These are phyloP conservation scores for Synanthedon andrenaeformis DNA, from an alignment of 2,888 invertebrate genomes.

Conservation along the genomic window DNA sequence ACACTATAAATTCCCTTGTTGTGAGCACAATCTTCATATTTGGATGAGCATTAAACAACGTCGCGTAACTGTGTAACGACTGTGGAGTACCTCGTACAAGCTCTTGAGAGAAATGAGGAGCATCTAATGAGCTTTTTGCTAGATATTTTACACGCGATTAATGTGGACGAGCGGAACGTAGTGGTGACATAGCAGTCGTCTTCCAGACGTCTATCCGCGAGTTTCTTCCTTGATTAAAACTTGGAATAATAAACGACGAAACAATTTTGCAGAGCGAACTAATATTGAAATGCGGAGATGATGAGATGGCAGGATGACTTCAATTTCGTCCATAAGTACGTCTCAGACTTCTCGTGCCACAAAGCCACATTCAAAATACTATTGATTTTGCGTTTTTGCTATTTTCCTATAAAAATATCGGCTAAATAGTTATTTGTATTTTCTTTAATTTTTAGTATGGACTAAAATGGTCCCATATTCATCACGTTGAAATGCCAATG, in stretches of 20 bases:
- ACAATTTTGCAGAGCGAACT: slow-evolving; percentile 51
- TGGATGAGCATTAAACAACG: slow-evolving; percentile 7
- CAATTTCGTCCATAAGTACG: not conserved
- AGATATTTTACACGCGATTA: slow-evolving; percentile 45
- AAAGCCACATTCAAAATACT: not conserved
- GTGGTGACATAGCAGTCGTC: slow-evolving; percentile 24
- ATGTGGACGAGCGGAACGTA: slow-evolving; percentile 28
- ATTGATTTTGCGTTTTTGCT: too few species aligned
- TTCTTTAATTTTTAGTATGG: too few species aligned
- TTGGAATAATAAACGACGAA: slow-evolving; percentile 61
- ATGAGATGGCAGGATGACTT: slow-evolving; percentile 8
- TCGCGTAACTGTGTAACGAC: slow-evolving; percentile 1
- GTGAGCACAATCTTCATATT: slow-evolving; percentile 16
- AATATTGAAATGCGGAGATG: slow-evolving; percentile 45
- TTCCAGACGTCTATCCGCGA: slow-evolving; percentile 37
- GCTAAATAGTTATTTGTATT: too few species aligned
- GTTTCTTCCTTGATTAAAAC: slow-evolving; percentile 62
- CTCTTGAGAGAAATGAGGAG: slow-evolving; percentile 12
- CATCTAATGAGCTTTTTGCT: slow-evolving; percentile 30
- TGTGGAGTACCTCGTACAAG: not conserved
- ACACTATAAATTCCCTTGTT: slow-evolving; percentile 14
- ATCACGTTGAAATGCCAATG: too few species aligned
- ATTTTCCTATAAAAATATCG: too few species aligned
- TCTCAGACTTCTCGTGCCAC: not conserved
- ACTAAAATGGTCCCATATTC: too few species aligned